Evolutionary conservation across 2,113 vertebrate genomes (phyloP).

Genomic region (Leptobrachium leishanense): DNA sequence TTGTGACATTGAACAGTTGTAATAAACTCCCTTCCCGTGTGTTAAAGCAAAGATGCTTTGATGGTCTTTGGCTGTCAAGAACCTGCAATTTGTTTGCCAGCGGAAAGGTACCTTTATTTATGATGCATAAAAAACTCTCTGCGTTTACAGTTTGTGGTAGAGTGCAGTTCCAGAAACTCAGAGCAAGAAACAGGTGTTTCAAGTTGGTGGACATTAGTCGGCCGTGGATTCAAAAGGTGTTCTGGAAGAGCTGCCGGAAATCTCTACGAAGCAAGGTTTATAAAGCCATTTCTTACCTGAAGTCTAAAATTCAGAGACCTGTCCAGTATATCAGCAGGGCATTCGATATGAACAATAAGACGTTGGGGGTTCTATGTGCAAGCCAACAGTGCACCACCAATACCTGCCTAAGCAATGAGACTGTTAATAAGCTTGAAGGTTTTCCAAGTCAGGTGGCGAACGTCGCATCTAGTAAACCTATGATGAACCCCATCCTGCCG

Average conservation of each 20-base stretch:
- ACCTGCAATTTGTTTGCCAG: conserved; percentile 66
- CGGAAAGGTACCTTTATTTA: conserved; percentile 71
- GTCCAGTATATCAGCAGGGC: conserved; percentile 52
- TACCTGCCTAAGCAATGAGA: conserved; percentile 50
- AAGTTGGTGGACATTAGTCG: conserved; percentile 64
- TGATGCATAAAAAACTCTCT: conserved; percentile 77
- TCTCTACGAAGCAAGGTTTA: conserved; percentile 53
- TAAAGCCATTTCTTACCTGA: conserved; percentile 57
- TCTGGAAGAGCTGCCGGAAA: conserved; percentile 56
- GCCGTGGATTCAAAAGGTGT: conserved; percentile 65
- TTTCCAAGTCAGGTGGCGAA: conserved; percentile 51
- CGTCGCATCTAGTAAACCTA: conserved; percentile 50
- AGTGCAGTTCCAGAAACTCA: conserved; percentile 66
- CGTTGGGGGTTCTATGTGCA: conserved; percentile 51
- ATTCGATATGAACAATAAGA: conserved; percentile 73
- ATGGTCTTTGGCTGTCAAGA: conserved; percentile 57
- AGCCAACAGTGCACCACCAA: conserved; percentile 49
- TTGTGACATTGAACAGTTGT: conserved; percentile 61
- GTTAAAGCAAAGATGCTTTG: conserved; percentile 60
- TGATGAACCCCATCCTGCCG: conserved; percentile 47
- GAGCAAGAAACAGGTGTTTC: conserved; percentile 66
- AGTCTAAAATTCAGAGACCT: conserved; percentile 56
- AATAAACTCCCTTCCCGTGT: conserved; percentile 63
- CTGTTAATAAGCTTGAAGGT: conserved; percentile 14
- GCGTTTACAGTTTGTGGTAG: conserved; percentile 71